Evolutionary conservation across 2,113 vertebrate genomes (phyloP).

Genomic region (Apodemus sylvaticus): DNA sequence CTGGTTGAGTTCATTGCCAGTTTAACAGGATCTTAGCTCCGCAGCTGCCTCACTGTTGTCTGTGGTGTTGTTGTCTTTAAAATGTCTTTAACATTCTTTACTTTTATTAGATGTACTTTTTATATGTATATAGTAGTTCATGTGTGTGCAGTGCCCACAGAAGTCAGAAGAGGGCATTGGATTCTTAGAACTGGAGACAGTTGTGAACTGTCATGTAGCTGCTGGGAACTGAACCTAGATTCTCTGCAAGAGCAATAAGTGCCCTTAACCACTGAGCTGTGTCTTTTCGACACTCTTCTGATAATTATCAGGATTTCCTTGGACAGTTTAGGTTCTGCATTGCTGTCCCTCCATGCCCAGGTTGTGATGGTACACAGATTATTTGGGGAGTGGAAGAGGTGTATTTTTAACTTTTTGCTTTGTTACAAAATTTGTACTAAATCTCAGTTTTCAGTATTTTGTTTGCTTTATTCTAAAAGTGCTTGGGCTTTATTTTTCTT

Average conservation of each 20-base stretch:
- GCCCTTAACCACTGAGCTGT: background rate
- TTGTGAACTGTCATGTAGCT: background rate
- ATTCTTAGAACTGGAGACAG: background rate
- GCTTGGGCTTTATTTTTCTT: background rate
- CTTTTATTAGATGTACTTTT: background rate
- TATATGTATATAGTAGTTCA: background rate
- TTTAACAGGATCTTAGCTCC: background rate
- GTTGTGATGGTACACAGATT: background rate
- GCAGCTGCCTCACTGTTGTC: background rate
- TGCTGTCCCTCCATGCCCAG: background rate
- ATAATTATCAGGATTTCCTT: background rate
- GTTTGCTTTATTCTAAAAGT: conserved; percentile 39
- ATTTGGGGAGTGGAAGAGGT: background rate
- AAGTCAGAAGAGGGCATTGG: background rate
- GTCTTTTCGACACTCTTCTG: background rate
- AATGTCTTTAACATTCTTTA: background rate
- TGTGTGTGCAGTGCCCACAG: background rate
- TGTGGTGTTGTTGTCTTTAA: background rate
- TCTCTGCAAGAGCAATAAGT: background rate
- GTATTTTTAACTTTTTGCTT: conserved; percentile 17
- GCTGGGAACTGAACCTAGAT: background rate
- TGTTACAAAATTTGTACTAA: conserved; percentile 3
- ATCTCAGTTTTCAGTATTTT: background rate
- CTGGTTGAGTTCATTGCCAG: background rate
- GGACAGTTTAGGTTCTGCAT: background rate